Conservation (phyloP, 35 echinoderm and acorn worm species). For the Apostichopus japonicus region DNA sequence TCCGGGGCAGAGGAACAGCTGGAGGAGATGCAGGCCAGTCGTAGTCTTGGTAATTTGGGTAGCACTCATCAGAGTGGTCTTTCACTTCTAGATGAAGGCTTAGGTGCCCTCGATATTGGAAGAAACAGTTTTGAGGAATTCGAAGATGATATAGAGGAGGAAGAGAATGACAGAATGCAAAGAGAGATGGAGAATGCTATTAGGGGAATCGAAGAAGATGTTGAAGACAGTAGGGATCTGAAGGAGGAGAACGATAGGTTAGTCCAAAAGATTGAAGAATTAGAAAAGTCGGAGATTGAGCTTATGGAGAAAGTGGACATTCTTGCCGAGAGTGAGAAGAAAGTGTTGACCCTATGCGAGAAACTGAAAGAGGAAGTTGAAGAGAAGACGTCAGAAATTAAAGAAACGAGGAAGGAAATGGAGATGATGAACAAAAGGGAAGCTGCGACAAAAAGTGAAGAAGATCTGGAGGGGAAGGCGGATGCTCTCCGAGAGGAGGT, state of each 20-base stretch:
- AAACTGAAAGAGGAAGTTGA: slow-evolving; percentile 34
- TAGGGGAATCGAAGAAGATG: slow-evolving; percentile 32
- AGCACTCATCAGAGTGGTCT: slow-evolving; percentile 58
- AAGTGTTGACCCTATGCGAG: slow-evolving; percentile 58
- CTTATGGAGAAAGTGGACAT: slow-evolving; percentile 80
- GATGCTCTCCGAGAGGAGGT: slow-evolving; percentile 60
- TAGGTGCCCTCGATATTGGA: slow-evolving; percentile 74
- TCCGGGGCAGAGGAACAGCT: slow-evolving; percentile 61
- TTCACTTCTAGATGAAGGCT: slow-evolving; percentile 73
- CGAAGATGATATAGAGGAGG: slow-evolving; percentile 41
- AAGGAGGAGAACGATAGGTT: slow-evolving; percentile 40
- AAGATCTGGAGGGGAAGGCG: slow-evolving; percentile 30
- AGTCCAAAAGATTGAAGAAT: slow-evolving; percentile 45
- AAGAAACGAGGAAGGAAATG: slow-evolving; percentile 40
- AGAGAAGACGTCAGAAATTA: slow-evolving; percentile 34
- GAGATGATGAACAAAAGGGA: background rate
- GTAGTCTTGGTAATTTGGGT: slow-evolving; percentile 63
- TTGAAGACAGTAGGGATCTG: background rate
- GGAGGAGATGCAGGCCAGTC: slow-evolving; percentile 74
- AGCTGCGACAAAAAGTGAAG: background rate
- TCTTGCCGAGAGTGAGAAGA: slow-evolving; percentile 55
- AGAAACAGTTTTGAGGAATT: slow-evolving; percentile 48
- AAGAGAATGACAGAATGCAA: slow-evolving; percentile 39
- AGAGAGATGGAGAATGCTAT: slow-evolving; percentile 38
- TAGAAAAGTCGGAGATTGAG: slow-evolving; percentile 80